Evolutionary conservation across 2,888 invertebrate genomes (phyloP), one percentile per base, ranked within the genome.

Genomic region (Chloromyia formosa): DNA sequence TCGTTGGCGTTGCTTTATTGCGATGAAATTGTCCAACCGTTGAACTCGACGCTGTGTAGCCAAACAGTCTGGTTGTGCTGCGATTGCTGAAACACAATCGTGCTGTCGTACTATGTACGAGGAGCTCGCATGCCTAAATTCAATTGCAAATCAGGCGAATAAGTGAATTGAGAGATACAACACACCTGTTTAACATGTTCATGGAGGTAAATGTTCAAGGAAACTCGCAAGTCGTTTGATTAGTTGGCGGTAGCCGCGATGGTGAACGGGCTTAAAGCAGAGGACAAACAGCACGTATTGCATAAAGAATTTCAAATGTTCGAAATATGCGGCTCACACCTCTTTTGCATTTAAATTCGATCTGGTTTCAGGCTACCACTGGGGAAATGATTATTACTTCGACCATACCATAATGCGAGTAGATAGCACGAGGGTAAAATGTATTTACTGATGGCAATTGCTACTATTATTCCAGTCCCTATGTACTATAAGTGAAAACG

Each of bases 181-280:
- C 18, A 71, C 71, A 71, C 71, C 71, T 71, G 71, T 71, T 71
- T 12, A 53, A 58, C 58, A 71, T 58, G 71, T 42, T 71, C 66
- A 71, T 58, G 71, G 56, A 71, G 71, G 71, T 71, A 71, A 71
- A 71, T 71, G 71, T 71, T 40, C 71, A 71, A 71, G 71, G 71
- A 71, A 71, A 71, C 71, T 56, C 35, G 58, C 56, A 20, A 20
- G 20, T 35, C 10, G 22, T 42, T 35, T 35, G 27, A 35, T 35
- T 35, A 35, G 27, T 56, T 71, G 40, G 58, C 35, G 71, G 40
- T 40, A 53, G 49, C 49, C 45, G 66, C 16, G 4, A 40, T 71
- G 58, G 56, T 58, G 58, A 71, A 56, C 18, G 56, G 71, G 71
- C 27, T 18, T 1, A 56, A 71, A 71, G 40, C 40, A 58, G 58